Conservation (phyloP, 2,797 vertebrate species). For the Lagorchestes hirsutus region DNA sequence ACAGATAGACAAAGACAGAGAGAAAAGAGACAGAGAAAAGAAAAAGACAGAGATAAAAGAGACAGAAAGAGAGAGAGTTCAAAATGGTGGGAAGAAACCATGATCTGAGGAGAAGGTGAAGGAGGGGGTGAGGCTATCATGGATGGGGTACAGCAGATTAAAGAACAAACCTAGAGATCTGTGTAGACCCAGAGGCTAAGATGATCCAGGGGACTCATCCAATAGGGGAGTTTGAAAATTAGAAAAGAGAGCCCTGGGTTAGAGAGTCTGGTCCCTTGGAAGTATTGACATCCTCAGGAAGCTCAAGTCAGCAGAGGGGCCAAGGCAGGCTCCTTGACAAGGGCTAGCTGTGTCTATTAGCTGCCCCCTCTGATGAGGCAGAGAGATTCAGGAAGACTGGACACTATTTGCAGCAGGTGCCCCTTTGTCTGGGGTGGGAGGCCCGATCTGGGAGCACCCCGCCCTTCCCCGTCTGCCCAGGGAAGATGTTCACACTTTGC, state of each 20-base stretch:
- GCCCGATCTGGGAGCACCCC: neutral
- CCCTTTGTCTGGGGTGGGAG: neutral
- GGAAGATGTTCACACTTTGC: slow-evolving; percentile 4
- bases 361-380: neutral
- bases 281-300: neutral
- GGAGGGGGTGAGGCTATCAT: neutral
- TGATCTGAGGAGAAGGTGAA: neutral
- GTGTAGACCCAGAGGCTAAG: neutral
- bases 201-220: neutral
- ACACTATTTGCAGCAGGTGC: neutral
- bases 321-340: neutral
- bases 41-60: no score
- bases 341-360: neutral
- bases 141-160: neutral
- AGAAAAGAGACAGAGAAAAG: neutral
- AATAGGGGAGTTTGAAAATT: neutral
- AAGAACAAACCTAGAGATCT: neutral
- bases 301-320: neutral
- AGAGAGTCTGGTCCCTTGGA: neutral
- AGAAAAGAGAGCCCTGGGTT: neutral
- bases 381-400: neutral
- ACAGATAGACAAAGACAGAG: neutral
- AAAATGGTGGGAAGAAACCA: neutral
- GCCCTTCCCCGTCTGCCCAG: neutral
- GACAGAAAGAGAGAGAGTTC: neutral